Base-by-base conservation (phyloP, 2,113 vertebrate genomes). In the Dendropsophus ebraccatus region DNA sequence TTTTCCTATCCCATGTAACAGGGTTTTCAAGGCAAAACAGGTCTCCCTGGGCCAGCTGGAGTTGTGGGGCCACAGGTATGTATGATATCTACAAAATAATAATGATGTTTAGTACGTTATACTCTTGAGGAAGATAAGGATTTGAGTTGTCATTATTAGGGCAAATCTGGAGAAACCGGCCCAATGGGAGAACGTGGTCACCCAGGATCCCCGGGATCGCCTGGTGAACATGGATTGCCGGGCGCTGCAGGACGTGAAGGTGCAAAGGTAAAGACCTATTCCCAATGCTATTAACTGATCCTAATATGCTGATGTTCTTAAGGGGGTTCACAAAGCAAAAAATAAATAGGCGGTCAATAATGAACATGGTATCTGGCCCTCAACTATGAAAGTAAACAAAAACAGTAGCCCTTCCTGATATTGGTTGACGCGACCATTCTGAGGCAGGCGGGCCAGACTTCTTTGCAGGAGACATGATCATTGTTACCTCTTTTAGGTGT, bases 1-100 rank as follows among this genome's bases (percentile, higher is more conserved):
- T 62, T 50, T 80, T 84, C 32, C 13, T 11, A 35, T 67, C 30
- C 1, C 16, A 65, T 28, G 14, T 65, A 84, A 65, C 74, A 99
- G 97, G 97, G 97, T 67, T 98, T 98, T 92, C 97, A 97, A 91
- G 97, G 97, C 77, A 97, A 97, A 91, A 98, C 95, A 0, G 97
- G 97, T 1, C 94, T 92, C 3, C 95, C 96, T 0, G 97, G 97
- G 1, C 95, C 97, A 7, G 78, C 91, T 0, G 97, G 97, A 11
- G 97, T 99, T 35, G 92, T 99, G 52, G 97, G 97, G 76, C 96
- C 96, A 79, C 97, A 98, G 95, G 97, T 97, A 89, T 91, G 91
- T 85, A 70, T 1, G 45, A 23, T 37, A 85, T 52, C 21, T 69
- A 28, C 32, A 56, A 11, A 32, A 12, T 13, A 5, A 23, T 32